Percentiles rank a stretch among this genome's conserved stretches.
phyloP scores from a whole-genome alignment of 2,113 vertebrate genomes.

The Lamprotornis superbus region DNA sequence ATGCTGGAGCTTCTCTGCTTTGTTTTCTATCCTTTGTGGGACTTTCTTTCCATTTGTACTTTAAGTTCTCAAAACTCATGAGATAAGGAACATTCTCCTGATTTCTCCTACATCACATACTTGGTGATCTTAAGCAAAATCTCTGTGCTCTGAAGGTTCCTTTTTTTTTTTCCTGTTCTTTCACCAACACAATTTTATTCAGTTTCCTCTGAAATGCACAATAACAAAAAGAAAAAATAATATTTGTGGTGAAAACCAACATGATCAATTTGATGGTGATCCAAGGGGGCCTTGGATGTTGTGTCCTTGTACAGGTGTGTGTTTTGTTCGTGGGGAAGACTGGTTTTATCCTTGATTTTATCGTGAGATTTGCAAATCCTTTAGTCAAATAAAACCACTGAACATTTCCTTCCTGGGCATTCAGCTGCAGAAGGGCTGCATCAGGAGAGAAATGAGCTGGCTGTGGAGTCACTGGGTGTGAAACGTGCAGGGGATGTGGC shows the following conservation, averaged over 20 bases:
- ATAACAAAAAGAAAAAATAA: background rate
- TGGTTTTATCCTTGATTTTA: background rate
- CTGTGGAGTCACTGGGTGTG: background rate
- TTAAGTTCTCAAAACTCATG: background rate
- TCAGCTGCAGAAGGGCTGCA: background rate
- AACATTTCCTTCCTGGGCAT: background rate
- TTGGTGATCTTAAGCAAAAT: background rate
- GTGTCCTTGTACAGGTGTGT: background rate
- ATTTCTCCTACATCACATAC: background rate
- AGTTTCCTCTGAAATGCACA: background rate
- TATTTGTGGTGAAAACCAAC: background rate
- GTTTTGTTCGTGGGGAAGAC: background rate
- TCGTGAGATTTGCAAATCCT: background rate
- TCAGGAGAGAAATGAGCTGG: background rate
- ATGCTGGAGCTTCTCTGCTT: background rate
- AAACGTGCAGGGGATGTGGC: background rate
- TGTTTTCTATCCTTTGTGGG: background rate
- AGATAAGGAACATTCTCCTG: background rate
- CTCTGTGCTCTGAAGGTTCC: background rate
- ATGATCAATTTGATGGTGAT: rapidly evolving
- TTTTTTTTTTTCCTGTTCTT: background rate
- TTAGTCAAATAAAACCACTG: background rate
- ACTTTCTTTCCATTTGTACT: background rate
- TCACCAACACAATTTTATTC: background rate
- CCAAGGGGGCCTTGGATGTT: too few species aligned